Evolutionary conservation across 2,888 invertebrate genomes (phyloP).

Genomic region (Phragmatobia fuliginosa): DNA sequence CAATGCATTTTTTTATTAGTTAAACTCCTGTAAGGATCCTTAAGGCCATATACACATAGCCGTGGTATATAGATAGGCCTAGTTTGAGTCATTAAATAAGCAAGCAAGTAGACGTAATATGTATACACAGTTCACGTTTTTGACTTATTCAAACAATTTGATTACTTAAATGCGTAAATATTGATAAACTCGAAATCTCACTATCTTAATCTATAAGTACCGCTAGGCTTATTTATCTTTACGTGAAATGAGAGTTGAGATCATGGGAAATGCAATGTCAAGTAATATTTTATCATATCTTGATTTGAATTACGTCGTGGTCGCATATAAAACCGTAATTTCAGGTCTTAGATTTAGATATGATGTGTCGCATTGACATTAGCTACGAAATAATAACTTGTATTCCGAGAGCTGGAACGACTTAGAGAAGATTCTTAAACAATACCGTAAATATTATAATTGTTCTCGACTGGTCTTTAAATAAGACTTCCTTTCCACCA

Average conservation of each 20-base stretch:
- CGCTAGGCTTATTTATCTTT: neutral
- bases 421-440: too few species aligned
- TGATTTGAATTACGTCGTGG: neutral
- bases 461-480: too few species aligned
- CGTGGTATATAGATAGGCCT: too few species aligned
- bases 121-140: neutral
- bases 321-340: neutral
- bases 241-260: neutral
- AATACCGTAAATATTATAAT: too few species aligned
- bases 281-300: neutral
- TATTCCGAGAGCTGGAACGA: too few species aligned
- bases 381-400: neutral
- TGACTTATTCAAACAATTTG: neutral
- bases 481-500: too few species aligned
- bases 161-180: neutral
- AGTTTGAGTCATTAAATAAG: too few species aligned
- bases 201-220: conserved; percentile 1
- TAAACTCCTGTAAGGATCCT: too few species aligned
- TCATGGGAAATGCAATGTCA: neutral
- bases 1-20: too few species aligned
- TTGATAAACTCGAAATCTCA: neutral
- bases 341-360: neutral
- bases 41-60: too few species aligned
- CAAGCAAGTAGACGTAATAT: too few species aligned
- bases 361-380: neutral